These are phyloP conservation scores for Melinaea marsaeus DNA, from an alignment of 2,888 invertebrate species.

Conservation along the genomic window DNA sequence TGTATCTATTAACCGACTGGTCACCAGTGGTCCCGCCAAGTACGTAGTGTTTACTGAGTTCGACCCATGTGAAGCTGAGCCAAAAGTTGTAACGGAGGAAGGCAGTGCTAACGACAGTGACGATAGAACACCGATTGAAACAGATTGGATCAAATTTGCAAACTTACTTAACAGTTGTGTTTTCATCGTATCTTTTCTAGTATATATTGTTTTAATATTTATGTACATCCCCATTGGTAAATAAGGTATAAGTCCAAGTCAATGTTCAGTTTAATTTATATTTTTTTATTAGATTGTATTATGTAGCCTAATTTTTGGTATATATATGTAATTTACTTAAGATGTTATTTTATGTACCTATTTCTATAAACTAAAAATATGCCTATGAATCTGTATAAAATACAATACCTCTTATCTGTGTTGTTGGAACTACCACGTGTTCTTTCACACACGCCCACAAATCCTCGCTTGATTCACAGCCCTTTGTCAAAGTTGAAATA, in stretches of 20 bases:
- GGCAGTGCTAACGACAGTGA: slow-evolving; percentile 30
- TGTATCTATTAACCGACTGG: slow-evolving; percentile 48
- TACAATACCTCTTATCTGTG: too few relatives aligned
- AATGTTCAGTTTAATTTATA: too few relatives aligned
- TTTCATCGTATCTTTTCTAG: slow-evolving; percentile 51
- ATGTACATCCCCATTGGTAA: slow-evolving; percentile 57
- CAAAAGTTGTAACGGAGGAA: slow-evolving; percentile 45
- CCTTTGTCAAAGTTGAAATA: too few relatives aligned
- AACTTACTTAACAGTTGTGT: slow-evolving; percentile 59
- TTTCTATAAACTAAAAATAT: too few relatives aligned
- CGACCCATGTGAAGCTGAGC: slow-evolving; percentile 53
- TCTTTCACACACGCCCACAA: too few relatives aligned
- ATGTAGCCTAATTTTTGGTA: too few relatives aligned
- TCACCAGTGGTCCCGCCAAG: slow-evolving; percentile 56
- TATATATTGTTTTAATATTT: slow-evolving; percentile 55
- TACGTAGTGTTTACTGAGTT: slow-evolving; percentile 69
- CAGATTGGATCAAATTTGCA: slow-evolving; percentile 66
- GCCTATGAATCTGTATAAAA: too few relatives aligned
- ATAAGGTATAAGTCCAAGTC: slow-evolving; percentile 4
- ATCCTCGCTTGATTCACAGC: too few relatives aligned
- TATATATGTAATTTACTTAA: too few relatives aligned
- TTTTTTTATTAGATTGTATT: too few relatives aligned
- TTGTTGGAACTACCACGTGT: too few relatives aligned
- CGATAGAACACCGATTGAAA: slow-evolving; percentile 35
- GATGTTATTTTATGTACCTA: too few relatives aligned